Percentiles rank a stretch among this genome's conserved stretches.
phyloP scores from a whole-genome alignment of 2,113 vertebrate genomes.

The Plecturocebus donacophilus region DNA sequence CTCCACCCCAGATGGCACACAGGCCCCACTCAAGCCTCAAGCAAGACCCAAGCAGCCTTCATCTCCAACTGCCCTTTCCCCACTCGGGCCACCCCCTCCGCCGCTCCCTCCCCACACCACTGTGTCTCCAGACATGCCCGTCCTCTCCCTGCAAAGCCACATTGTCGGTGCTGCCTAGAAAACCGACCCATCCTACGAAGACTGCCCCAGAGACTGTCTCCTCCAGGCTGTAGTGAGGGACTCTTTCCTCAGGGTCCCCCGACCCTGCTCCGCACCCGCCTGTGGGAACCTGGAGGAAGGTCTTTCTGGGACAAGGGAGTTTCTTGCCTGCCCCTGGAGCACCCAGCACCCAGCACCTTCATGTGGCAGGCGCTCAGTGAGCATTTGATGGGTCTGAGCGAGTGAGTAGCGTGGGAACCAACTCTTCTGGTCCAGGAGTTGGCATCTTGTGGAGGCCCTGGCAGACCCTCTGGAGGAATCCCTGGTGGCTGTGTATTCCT shows the following conservation, averaged over 20 bases:
- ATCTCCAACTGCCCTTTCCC: background rate
- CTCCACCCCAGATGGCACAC: accelerated
- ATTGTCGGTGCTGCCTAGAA: background rate
- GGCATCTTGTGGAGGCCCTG: background rate
- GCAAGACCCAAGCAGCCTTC: background rate
- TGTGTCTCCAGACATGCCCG: accelerated
- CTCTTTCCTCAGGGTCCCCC: background rate
- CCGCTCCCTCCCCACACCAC: accelerated
- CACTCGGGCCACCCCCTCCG: background rate
- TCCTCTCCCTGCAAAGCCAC: background rate
- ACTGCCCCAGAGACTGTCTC: background rate
- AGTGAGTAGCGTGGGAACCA: accelerated
- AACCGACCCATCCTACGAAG: background rate
- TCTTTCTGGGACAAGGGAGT: background rate
- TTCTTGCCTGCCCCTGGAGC: accelerated
- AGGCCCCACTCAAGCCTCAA: background rate
- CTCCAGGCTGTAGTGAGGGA: accelerated
- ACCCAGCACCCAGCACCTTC: too few species aligned
- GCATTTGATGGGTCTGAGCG: background rate
- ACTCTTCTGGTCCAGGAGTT: background rate
- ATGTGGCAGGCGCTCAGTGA: background rate
- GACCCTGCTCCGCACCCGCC: background rate
- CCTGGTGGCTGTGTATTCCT: accelerated
- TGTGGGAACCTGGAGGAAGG: background rate
- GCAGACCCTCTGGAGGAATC: accelerated